Conservation (phyloP, 2,113 vertebrate species). For the Python bivittatus region DNA sequence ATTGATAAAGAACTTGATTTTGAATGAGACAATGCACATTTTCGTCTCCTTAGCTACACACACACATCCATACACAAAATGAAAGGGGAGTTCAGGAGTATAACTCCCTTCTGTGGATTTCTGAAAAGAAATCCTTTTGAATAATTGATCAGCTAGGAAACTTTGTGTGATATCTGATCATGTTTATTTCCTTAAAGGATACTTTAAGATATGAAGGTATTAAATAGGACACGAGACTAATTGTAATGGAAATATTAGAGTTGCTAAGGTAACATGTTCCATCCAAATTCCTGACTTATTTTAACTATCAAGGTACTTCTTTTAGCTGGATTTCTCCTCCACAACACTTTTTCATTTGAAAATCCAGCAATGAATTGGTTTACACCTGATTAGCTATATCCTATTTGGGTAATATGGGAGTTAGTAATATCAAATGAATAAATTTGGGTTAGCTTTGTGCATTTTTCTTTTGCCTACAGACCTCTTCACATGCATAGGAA, state of each 20-base stretch:
- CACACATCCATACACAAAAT: neutral
- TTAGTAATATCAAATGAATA: neutral
- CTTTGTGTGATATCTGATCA: neutral
- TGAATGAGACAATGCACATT: neutral
- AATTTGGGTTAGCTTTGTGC: no score
- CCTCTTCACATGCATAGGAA: neutral
- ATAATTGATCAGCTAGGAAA: neutral
- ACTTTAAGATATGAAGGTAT: neutral
- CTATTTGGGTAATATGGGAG: neutral
- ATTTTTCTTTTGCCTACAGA: neutral
- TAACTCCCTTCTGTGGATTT: neutral
- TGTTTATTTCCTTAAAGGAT: slow-evolving; percentile 17
- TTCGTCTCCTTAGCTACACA: no score
- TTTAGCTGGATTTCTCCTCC: neutral
- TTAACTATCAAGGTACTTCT: neutral
- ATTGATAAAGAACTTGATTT: neutral
- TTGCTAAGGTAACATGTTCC: neutral
- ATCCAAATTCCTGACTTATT: neutral
- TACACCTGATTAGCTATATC: neutral
- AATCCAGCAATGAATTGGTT: neutral
- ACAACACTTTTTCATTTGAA: neutral
- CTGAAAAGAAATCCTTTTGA: neutral
- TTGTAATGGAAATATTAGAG: slow-evolving; percentile 15
- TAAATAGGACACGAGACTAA: accelerated
- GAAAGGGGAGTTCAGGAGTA: neutral